Percentiles rank a stretch among this genome's conserved stretches.
Conservation (phyloP, 2,888 invertebrate genomes). For the Piscicola geometra region DNA sequence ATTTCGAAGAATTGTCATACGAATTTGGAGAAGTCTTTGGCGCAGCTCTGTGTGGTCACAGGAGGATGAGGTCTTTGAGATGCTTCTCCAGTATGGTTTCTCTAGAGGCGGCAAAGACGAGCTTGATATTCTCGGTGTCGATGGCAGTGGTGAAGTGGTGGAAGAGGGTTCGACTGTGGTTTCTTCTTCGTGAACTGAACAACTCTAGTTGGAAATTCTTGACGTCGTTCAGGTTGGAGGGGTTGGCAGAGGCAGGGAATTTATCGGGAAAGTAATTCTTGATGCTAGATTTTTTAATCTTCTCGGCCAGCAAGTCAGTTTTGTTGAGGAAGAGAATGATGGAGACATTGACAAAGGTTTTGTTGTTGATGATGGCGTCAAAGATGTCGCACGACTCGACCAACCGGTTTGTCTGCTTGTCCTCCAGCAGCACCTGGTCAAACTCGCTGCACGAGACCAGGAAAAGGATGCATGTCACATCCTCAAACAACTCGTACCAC, state of each 20-base stretch:
- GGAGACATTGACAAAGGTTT: slow-evolving; percentile 85
- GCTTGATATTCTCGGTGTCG: slow-evolving; percentile 94
- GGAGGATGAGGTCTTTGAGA: slow-evolving; percentile 85
- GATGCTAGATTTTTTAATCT: slow-evolving; percentile 60
- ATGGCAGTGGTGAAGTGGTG: slow-evolving; percentile 98
- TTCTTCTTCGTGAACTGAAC: slow-evolving; percentile 76
- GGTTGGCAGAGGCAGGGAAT: slow-evolving; percentile 57
- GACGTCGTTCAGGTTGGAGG: slow-evolving; percentile 59
- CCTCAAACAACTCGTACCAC: slow-evolving; percentile 67
- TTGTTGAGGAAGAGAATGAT: slow-evolving; percentile 97
- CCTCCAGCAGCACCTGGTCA: slow-evolving; percentile 89
- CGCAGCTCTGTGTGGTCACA: slow-evolving; percentile 61
- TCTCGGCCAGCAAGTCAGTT: slow-evolving; percentile 85
- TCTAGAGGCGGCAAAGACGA: slow-evolving; percentile 94
- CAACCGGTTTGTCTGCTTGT: slow-evolving; percentile 87
- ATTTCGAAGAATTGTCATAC: no score
- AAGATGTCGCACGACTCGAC: slow-evolving; percentile 94
- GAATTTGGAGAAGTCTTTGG: no score
- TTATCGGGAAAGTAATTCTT: slow-evolving; percentile 56
- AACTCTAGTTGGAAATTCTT: slow-evolving; percentile 80
- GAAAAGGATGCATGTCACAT: slow-evolving; percentile 92
- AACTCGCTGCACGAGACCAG: slow-evolving; percentile 95
- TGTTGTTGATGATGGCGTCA: slow-evolving; percentile 95
- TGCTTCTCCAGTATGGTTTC: slow-evolving; percentile 93
- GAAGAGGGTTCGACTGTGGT: slow-evolving; percentile 78